These are phyloP conservation scores for Eubasilissa regina DNA, from an alignment of 1,140 invertebrate genomes.

Conservation along the genomic window DNA sequence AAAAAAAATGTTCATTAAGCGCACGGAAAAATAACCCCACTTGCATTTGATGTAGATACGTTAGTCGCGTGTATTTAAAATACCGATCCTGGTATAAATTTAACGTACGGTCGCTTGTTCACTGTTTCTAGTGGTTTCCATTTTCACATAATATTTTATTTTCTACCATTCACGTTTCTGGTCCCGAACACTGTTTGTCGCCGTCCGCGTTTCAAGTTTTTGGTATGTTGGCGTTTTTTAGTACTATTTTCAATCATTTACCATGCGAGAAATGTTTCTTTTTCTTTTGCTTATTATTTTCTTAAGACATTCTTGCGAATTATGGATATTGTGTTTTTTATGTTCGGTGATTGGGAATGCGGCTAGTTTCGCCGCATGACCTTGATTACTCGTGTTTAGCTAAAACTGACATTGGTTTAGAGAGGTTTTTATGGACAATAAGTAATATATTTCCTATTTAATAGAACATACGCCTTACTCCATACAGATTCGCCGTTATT, in stretches of 20 bases:
- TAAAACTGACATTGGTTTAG: not conserved
- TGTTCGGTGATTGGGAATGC: slow-evolving; percentile 10
- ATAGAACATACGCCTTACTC: not conserved
- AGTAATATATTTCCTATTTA: not conserved
- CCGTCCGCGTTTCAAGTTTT: slow-evolving; percentile 20
- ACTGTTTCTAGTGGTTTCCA: too few species aligned
- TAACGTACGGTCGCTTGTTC: too few species aligned
- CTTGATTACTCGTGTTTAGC: slow-evolving; percentile 32
- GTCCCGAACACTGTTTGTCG: slow-evolving; percentile 15
- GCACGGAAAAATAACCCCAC: not conserved
- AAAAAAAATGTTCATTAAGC: too few species aligned
- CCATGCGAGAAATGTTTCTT: not conserved
- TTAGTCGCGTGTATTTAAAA: not conserved
- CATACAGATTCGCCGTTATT: not conserved
- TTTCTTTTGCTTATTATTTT: not conserved
- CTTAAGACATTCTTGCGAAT: not conserved
- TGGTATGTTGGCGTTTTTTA: slow-evolving; percentile 6
- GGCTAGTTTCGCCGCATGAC: not conserved
- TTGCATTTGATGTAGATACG: not conserved
- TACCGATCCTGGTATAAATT: too few species aligned
- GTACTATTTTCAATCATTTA: not conserved
- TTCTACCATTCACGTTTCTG: slow-evolving; percentile 33
- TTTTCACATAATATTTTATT: not conserved
- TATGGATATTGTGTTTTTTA: slow-evolving; percentile 1
- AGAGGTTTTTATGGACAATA: not conserved